phyloP scores from a whole-genome alignment of 2,797 vertebrate species.

The Falco columbarius region DNA sequence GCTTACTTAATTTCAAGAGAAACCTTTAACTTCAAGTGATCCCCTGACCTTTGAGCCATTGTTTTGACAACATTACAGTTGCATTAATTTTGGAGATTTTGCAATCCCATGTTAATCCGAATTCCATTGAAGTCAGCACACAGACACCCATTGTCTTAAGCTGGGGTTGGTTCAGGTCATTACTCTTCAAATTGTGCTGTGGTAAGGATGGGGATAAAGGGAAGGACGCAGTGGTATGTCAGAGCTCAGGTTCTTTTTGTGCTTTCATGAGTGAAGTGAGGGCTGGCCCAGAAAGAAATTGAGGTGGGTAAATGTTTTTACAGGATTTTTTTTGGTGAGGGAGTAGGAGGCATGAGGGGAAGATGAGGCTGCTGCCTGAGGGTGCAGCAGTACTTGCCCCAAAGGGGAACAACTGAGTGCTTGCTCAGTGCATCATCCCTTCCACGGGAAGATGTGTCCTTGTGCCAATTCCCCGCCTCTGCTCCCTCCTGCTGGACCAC shows the following conservation, averaged over 20 bases:
- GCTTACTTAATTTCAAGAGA: slow-evolving; percentile 30
- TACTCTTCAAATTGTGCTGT: background rate
- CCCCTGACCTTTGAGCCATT: background rate
- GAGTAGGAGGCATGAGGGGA: background rate
- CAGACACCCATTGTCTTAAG: slow-evolving; percentile 39
- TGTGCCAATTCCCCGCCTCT: background rate
- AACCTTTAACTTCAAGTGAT: slow-evolving; percentile 23
- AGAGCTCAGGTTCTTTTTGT: background rate
- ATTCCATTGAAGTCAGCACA: slow-evolving; percentile 35
- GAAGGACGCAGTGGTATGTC: background rate
- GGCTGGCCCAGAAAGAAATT: background rate
- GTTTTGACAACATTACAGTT: slow-evolving; percentile 60
- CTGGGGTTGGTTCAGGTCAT: slow-evolving; percentile 46
- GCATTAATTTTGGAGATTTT: slow-evolving; percentile 53
- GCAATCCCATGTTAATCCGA: slow-evolving; percentile 56
- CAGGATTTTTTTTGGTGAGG: background rate
- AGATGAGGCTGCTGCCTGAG: background rate
- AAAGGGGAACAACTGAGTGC: background rate
- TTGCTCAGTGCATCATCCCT: background rate
- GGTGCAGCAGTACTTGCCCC: background rate
- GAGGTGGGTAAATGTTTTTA: background rate
- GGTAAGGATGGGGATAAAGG: background rate
- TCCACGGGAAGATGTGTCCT: background rate
- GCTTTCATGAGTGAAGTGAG: background rate
- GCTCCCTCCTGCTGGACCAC: background rate